These are phyloP conservation scores for Noctua comes DNA, from an alignment of 2,888 invertebrate genomes.

Conservation along the genomic window DNA sequence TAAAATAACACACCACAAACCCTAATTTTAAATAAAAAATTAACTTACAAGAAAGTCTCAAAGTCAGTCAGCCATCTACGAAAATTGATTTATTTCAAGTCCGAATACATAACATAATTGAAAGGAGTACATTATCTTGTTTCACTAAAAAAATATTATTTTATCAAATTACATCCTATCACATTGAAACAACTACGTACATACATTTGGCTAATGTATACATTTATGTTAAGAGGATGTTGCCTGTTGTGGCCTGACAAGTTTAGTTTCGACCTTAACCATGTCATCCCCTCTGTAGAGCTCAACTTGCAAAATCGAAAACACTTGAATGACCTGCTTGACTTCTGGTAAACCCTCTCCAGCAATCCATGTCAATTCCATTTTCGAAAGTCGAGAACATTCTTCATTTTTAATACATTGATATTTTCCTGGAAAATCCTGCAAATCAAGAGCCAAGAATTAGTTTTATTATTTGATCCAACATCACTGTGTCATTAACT, in stretches of 20 bases:
- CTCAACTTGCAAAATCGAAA: slow-evolving; percentile 83
- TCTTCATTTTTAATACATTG: slow-evolving; percentile 83
- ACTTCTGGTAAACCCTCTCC: slow-evolving; percentile 72
- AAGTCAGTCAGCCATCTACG: slow-evolving; percentile 2
- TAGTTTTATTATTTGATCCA: slow-evolving; percentile 14
- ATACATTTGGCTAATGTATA: slow-evolving; percentile 21
- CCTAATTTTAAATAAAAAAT: slow-evolving; percentile 38
- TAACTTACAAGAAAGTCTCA: slow-evolving; percentile 9
- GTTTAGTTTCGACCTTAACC: slow-evolving; percentile 84
- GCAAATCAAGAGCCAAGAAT: slow-evolving; percentile 59
- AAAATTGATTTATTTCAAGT: slow-evolving; percentile 30
- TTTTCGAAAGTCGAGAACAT: slow-evolving; percentile 82
- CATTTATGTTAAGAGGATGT: slow-evolving; percentile 19
- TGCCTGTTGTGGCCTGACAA: slow-evolving; percentile 75
- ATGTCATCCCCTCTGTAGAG: slow-evolving; percentile 84
- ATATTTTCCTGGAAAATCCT: slow-evolving; percentile 87
- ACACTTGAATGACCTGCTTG: slow-evolving; percentile 84
- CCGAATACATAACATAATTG: slow-evolving; percentile 29
- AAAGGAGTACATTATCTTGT: slow-evolving; percentile 40
- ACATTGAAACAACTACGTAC: slow-evolving; percentile 35
- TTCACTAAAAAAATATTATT: slow-evolving; percentile 25
- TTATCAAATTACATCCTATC: slow-evolving; percentile 40
- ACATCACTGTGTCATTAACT: not conserved
- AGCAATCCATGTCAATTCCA: slow-evolving; percentile 83
- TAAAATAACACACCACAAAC: slow-evolving; percentile 52